These are phyloP conservation scores for Nebria brevicollis DNA, from an alignment of 2,888 invertebrate species.

Conservation along the genomic window DNA sequence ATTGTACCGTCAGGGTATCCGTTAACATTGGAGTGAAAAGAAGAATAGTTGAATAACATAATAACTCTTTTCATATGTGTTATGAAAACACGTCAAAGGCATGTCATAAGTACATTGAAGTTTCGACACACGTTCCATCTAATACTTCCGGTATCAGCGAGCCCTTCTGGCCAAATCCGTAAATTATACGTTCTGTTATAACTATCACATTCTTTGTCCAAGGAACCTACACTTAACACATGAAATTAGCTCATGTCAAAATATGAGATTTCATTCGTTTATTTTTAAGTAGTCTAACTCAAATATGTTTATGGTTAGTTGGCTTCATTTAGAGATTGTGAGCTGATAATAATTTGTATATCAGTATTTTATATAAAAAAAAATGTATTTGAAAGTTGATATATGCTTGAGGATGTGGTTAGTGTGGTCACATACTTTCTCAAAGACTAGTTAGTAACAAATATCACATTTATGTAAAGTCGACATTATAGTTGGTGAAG, in stretches of 20 bases:
- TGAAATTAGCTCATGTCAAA: neutral
- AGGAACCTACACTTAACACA: conserved; percentile 6
- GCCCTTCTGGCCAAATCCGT: neutral
- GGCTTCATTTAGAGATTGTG: too few relatives aligned
- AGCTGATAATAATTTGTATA: neutral
- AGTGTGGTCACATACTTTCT: neutral
- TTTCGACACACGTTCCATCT: neutral
- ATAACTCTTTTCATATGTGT: conserved; percentile 43
- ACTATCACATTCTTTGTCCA: neutral
- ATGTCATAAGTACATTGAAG: conserved; percentile 18
- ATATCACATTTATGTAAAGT: neutral
- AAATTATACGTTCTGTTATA: conserved; percentile 4
- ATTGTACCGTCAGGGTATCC: neutral
- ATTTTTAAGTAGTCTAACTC: too few relatives aligned
- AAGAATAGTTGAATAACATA: conserved; percentile 22
- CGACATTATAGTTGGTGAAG: neutral
- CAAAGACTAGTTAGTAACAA: neutral
- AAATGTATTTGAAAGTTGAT: neutral
- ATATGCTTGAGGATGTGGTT: neutral
- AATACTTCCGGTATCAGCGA: conserved; percentile 17
- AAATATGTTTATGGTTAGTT: too few relatives aligned
- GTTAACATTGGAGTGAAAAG: neutral
- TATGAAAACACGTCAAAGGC: conserved; percentile 34
- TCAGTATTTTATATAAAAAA: neutral
- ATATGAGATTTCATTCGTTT: neutral